These are phyloP conservation scores for Clarias pachynema DNA, from an alignment of 2,797 vertebrate genomes.

Conservation along the genomic window DNA sequence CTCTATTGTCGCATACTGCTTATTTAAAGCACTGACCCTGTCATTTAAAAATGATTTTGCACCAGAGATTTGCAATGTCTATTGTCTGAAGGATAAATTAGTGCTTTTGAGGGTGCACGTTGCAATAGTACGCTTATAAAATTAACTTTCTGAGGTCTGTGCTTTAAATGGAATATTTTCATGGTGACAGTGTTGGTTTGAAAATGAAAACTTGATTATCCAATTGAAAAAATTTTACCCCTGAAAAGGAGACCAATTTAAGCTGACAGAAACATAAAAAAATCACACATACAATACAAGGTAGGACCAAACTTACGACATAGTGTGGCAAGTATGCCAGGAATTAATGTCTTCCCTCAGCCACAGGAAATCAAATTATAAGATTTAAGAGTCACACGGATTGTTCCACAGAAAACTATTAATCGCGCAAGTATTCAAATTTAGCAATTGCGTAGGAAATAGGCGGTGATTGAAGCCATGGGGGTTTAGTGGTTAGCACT, in stretches of 20 bases:
- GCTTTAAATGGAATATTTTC: neutral
- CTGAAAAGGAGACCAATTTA: neutral
- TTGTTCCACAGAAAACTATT: neutral
- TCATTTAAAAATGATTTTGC: constrained; percentile 18
- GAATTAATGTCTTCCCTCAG: neutral
- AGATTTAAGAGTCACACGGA: neutral
- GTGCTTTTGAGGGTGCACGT: neutral
- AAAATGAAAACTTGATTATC: neutral
- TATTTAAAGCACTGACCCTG: constrained; percentile 10
- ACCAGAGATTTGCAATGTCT: neutral
- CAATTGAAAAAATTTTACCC: neutral
- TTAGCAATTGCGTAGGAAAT: no score
- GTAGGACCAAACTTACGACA: neutral
- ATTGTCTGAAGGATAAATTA: constrained; percentile 4
- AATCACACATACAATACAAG: no score
- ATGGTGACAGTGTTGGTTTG: neutral
- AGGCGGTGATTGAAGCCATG: no score
- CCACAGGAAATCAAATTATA: constrained; percentile 19
- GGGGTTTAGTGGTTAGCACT: no score
- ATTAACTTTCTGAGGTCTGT: neutral
- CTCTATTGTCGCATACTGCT: constrained; percentile 5
- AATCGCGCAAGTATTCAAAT: neutral
- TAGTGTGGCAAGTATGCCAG: neutral
- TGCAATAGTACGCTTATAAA: constrained; percentile 7
- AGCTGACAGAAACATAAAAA: neutral